A percentile compares a stretch with the other conserved stretches of the same genome.
phyloP scores from a whole-genome alignment of 2,113 vertebrate genomes.

The Erinaceus europaeus region DNA sequence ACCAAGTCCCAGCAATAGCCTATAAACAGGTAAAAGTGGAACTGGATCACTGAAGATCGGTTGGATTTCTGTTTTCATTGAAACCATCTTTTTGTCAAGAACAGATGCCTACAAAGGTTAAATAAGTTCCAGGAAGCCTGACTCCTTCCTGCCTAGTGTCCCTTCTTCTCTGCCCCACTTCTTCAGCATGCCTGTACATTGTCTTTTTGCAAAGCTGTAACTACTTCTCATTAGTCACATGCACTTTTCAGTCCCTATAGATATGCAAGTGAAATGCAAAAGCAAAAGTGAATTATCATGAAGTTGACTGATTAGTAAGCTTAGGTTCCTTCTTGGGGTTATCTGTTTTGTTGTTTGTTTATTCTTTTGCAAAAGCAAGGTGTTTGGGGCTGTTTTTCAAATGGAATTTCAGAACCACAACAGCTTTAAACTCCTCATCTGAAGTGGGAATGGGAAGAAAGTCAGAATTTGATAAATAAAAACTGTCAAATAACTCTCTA shows the following conservation, averaged over 20 bases:
- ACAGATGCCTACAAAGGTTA: neutral
- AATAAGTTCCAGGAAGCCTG: neutral
- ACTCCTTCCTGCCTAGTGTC: too few species aligned
- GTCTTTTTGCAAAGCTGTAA: neutral
- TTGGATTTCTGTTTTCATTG: neutral
- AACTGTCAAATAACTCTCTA: neutral
- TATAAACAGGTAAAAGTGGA: neutral
- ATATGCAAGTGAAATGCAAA: neutral
- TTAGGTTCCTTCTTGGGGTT: neutral
- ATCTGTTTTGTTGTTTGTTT: too few species aligned
- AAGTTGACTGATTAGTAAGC: neutral
- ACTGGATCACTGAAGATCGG: neutral
- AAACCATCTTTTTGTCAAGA: neutral
- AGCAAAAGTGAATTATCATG: neutral
- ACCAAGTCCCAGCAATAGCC: too few species aligned
- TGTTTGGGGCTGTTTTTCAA: neutral
- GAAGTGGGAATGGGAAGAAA: neutral
- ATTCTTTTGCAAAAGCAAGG: neutral
- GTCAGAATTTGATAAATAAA: neutral
- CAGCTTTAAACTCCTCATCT: neutral
- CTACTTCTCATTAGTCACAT: neutral
- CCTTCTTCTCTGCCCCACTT: neutral
- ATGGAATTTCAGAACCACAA: neutral
- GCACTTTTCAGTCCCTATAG: neutral
- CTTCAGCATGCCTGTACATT: accelerated